A percentile compares a stretch with the other conserved stretches of the same genome.
These are phyloP conservation scores for Corythaeola cristata DNA, from an alignment of 2,113 vertebrate species.

Conservation along the genomic window DNA sequence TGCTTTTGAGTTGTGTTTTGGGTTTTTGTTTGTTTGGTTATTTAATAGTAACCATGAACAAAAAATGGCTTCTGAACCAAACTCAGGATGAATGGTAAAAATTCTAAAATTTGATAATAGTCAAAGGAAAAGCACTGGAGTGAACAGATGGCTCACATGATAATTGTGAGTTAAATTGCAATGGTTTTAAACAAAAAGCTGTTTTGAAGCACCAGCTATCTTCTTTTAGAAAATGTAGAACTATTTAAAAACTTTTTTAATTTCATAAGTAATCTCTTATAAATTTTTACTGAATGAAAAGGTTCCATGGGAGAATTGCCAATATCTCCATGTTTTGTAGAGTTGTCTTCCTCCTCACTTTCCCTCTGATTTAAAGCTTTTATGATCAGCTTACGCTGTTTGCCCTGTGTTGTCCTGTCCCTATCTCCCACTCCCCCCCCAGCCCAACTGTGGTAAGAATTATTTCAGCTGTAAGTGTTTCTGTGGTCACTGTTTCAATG, in stretches of 20 bases:
- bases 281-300: background rate
- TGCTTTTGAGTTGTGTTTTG: background rate
- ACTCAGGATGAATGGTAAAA: background rate
- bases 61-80: background rate
- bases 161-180: background rate
- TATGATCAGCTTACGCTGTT: background rate
- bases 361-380: background rate
- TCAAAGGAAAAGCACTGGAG: background rate
- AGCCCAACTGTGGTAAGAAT: background rate
- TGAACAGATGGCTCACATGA: background rate
- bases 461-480: background rate
- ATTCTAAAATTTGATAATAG: background rate
- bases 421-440: no score
- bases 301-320: background rate
- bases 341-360: background rate
- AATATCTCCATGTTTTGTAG: background rate
- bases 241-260: rapidly evolving
- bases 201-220: background rate
- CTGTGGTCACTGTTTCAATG: background rate
- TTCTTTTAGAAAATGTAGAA: background rate
- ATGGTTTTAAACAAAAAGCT: background rate
- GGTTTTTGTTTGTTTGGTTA: background rate
- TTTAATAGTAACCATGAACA: background rate
- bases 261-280: background rate
- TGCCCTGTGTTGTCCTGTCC: no score